A percentile compares a stretch with the other conserved stretches of the same genome.
Evolutionary conservation across 2,113 vertebrate species (phyloP).

Genomic region (Notarius quadriscutis): DNA sequence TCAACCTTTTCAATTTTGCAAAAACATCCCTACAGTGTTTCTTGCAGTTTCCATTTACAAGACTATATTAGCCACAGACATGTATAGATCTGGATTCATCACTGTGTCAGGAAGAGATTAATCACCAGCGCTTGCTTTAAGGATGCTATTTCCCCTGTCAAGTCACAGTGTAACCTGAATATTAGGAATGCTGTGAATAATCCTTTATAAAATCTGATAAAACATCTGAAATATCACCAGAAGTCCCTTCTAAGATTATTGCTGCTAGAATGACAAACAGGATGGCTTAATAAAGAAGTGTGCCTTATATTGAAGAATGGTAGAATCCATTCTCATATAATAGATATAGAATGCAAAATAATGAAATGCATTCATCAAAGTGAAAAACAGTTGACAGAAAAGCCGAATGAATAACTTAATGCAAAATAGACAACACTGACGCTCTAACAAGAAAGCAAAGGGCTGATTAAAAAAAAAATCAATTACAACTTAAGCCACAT

Average conservation of each 20-base stretch:
- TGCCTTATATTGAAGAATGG: neutral
- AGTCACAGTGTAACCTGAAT: neutral
- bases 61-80: slow-evolving; percentile 9
- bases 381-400: neutral
- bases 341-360: slow-evolving; percentile 3
- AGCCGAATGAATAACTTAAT: neutral
- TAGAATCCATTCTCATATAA: slow-evolving; percentile 18
- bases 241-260: neutral
- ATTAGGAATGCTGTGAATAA: neutral
- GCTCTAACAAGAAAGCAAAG: neutral
- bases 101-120: neutral
- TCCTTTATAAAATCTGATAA: neutral
- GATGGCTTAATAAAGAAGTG: neutral
- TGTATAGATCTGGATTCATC: neutral
- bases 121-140: neutral
- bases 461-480: slow-evolving; percentile 1
- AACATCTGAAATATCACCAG: neutral
- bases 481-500: slow-evolving; percentile 33
- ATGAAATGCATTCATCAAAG: slow-evolving; percentile 1
- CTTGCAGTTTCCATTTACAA: slow-evolving; percentile 3
- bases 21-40: neutral
- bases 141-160: neutral
- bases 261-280: neutral
- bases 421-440: neutral
- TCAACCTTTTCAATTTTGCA: slow-evolving; percentile 11